Percentiles rank a stretch among this genome's conserved stretches.
Conservation (phyloP, 1,140 invertebrate species). For the Callitettix versicolor region DNA sequence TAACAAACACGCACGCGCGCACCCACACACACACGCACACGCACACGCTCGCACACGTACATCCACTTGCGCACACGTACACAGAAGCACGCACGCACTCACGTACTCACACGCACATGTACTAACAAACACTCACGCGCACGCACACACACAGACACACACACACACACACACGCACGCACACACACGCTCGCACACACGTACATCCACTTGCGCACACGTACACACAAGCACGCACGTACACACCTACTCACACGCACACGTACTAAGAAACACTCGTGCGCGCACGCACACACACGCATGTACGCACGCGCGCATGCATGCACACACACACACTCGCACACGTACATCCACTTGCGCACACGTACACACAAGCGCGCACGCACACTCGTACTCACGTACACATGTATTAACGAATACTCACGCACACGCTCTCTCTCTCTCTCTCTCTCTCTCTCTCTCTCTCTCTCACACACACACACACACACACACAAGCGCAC, state of each 20-base stretch:
- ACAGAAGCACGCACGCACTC: too few species aligned
- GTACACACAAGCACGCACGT: too few species aligned
- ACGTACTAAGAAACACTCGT: neutral
- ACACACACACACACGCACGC: slow-evolving; percentile 4
- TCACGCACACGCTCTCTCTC: too few species aligned
- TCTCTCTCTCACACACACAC: neutral
- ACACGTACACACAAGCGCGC: neutral
- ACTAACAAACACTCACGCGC: neutral
- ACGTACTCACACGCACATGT: neutral
- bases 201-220: too few species aligned
- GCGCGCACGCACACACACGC: neutral
- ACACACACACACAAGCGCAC: too few species aligned
- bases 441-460: neutral
- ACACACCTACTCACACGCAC: neutral
- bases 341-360: neutral
- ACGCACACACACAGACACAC: slow-evolving; percentile 1
- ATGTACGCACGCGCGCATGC: neutral
- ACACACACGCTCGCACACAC: too few species aligned
- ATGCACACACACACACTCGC: neutral
- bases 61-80: too few species aligned
- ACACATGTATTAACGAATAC: neutral
- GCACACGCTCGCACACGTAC: too few species aligned
- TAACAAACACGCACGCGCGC: too few species aligned
- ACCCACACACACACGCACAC: too few species aligned
- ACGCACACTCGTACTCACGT: neutral